Base-by-base conservation (phyloP, 2,113 vertebrate species). In the Pterophyllum scalare region DNA sequence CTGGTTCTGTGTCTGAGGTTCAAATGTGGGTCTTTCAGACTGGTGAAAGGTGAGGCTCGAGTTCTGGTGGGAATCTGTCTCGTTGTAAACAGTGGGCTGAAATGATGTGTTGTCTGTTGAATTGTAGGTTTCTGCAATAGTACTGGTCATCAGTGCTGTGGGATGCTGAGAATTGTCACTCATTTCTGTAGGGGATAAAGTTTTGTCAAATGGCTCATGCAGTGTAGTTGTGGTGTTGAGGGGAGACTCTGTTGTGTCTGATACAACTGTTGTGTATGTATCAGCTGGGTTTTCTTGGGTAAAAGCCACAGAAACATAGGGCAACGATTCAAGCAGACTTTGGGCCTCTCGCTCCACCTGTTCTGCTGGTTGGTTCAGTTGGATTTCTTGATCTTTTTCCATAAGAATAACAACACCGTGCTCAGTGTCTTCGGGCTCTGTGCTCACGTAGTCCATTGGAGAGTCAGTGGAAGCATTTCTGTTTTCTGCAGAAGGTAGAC, bases 311-410 rank as follows among this genome's bases (percentile, higher is more conserved):
- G 87, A 67, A 58, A 83, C 94, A 57, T 80, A 26, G 2, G 94
- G 95, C 26, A 97, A 89, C n/a, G 97, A 96, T 89, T 97, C 97
- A 11, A 99, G 94, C n/a, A 95, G 96, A 20, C 97, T 97, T 79
- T 97, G 96, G 62, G 96, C 97, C 92, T 99, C 97, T 38, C 96
- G 94, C 88, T 96, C 95, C 83, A 86, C 93, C 75, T 88, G 92
- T 88, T 94, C 94, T 22, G 87, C 85, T 46, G 91, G 94, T 79
- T 85, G 91, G 83, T 93, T 93, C 80, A 97, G 93, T 77, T 93
- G 95, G 70, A 97, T 91, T 82, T 98, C 97, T 87, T 97, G 91
- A 91, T 96, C 94, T 74, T 92, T 94, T 87, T 97, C 96, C 38
- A 93, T 94, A 62, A 97, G 95, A 52, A 97, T 96, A 65, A 97